Evolutionary conservation across 2,797 vertebrate genomes (phyloP), one percentile per base, ranked within the genome.

Genomic region (Garrulus glandarius): DNA sequence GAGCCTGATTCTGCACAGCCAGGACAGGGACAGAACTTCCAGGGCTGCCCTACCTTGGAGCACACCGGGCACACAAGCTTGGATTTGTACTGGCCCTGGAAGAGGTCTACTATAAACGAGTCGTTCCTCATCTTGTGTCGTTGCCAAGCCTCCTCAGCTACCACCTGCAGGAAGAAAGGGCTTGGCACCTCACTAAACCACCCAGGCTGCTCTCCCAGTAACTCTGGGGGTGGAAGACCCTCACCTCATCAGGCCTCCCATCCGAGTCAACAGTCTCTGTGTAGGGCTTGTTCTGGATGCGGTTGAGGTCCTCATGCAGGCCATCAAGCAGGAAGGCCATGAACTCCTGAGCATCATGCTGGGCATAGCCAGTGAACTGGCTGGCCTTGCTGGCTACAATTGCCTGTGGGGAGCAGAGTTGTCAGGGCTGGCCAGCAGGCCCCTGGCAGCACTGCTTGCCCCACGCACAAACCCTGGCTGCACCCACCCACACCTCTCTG

Each of bases 21-120:
- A 41, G 47, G 15, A 84, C 30, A 30, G 23, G 21, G 49, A 79
- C n/a, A 84, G 52, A 91, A 78, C 39, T 37, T 47, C 30, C 29
- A 47, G 15, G 16, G 23, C 27, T 67, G 36, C 32, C 92, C 95
- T 96, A 99, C 99, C 99, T 99, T 99, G 36, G 99, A 99, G 96
- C 99, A 99, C 44, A 99, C 98, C 4, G 99, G 99, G 93, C 99
- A 99, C 93, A 99, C 99, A 14, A 99, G 98, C 96, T 99, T 99
- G 53, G 99, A 99, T 95, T 99, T 99, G 97, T 99, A 99, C 97
- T 99, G 99, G 97, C 99, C 99, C 98, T 99, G 99, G 96, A 99
- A 99, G 29, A 99, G 98, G 97, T 99, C 99, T 88, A 99, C 99
- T 19, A 99, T 99, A 86, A 99, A 99, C 3, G 99, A 99, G 95